A percentile compares a stretch with the other conserved stretches of the same genome.
phyloP scores from a whole-genome alignment of 2,113 vertebrate genomes.

The Corynorhinus townsendii region DNA sequence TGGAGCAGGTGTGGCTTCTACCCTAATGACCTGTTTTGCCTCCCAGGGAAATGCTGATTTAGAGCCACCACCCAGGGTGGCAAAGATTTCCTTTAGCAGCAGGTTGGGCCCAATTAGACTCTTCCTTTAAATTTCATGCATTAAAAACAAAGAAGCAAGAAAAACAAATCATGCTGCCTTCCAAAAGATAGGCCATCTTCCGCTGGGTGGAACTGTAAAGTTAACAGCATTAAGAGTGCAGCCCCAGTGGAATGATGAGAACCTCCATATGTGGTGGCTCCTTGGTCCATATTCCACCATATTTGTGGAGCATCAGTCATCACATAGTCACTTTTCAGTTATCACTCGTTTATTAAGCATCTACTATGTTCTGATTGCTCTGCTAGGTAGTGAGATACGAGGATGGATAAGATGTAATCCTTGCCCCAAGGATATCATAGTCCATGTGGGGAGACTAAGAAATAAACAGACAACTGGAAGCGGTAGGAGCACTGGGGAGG shows the following conservation, averaged over 20 bases:
- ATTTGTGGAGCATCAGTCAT: neutral
- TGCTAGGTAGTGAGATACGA: neutral
- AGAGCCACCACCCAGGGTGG: neutral
- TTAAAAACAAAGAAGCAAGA: neutral
- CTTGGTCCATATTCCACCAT: too few species aligned
- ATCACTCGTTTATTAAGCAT: neutral
- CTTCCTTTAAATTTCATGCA: neutral
- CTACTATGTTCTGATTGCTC: neutral
- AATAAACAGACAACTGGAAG: neutral
- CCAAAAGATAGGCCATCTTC: neutral
- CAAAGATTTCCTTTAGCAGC: neutral
- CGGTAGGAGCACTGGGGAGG: neutral
- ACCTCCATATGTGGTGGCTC: neutral
- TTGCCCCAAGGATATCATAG: neutral
- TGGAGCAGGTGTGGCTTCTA: neutral
- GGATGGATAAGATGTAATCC: neutral
- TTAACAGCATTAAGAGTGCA: neutral
- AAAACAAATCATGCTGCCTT: neutral
- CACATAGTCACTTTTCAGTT: neutral
- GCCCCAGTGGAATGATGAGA: neutral
- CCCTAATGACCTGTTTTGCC: neutral
- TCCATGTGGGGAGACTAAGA: neutral
- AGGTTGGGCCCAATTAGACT: neutral
- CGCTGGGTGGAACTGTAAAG: neutral
- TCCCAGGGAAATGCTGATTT: neutral